Evolutionary conservation across 2,113 vertebrate genomes (phyloP).

Genomic region (Calypte anna): DNA sequence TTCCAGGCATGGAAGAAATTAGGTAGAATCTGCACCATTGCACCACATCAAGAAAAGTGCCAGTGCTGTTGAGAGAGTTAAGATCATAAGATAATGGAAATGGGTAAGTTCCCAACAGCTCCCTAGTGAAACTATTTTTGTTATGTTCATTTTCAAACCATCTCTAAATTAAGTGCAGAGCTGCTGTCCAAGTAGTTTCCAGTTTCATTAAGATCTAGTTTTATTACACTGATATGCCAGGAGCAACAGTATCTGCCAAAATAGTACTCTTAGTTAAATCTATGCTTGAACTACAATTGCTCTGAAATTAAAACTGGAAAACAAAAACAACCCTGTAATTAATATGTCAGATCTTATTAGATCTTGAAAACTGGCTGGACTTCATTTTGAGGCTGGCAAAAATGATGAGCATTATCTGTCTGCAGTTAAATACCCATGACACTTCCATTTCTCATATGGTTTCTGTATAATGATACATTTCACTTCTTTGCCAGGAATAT

Average conservation of each 20-base stretch:
- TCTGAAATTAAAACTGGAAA: conserved; percentile 59
- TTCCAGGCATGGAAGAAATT: not conserved
- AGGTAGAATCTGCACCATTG: not conserved
- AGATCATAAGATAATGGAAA: not conserved
- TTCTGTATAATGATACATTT: not conserved
- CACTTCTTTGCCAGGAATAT: not conserved
- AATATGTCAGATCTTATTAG: conserved; percentile 49
- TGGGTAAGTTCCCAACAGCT: not conserved
- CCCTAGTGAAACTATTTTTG: not conserved
- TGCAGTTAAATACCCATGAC: not conserved
- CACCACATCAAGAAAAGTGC: rapidly evolving
- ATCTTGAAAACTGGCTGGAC: not conserved
- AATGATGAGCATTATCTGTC: not conserved
- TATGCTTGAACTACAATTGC: conserved; percentile 25
- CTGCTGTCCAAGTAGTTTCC: not conserved
- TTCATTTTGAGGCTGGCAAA: conserved; percentile 4
- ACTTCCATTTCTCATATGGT: not conserved
- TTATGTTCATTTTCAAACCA: not conserved
- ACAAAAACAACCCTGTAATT: conserved; percentile 58
- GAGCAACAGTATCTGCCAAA: conserved; percentile 1
- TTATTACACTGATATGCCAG: not conserved
- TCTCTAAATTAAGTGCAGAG: not conserved
- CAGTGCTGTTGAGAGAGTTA: not conserved
- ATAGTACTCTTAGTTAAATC: conserved; percentile 3
- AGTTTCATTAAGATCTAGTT: conserved; percentile 17